A percentile compares a stretch with the other conserved stretches of the same genome.
These are phyloP conservation scores for Pectinophora gossypiella DNA, from an alignment of 1,140 invertebrate species.

Conservation along the genomic window DNA sequence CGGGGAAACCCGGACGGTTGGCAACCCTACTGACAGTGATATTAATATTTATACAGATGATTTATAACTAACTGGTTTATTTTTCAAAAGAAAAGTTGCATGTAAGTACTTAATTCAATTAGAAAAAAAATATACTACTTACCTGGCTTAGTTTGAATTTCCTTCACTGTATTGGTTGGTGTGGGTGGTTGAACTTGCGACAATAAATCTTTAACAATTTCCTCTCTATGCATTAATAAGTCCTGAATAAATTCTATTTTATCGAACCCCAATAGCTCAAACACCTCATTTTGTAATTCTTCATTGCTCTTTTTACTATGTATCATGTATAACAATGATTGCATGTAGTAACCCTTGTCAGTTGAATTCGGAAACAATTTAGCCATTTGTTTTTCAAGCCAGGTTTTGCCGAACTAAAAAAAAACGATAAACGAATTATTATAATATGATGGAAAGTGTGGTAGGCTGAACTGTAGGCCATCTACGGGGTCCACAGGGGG, in stretches of 20 bases:
- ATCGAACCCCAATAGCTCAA: slow-evolving; percentile 92
- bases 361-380: slow-evolving; percentile 67
- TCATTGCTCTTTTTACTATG: slow-evolving; percentile 81
- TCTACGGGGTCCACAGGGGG: too few species aligned
- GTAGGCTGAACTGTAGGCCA: too few species aligned
- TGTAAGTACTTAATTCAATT: too few species aligned
- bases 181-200: not conserved
- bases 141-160: too few species aligned
- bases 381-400: slow-evolving; percentile 77
- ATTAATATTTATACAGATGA: too few species aligned
- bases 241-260: slow-evolving; percentile 90
- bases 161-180: too few species aligned
- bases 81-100: too few species aligned
- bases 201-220: slow-evolving; percentile 72
- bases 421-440: slow-evolving; percentile 8
- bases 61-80: too few species aligned
- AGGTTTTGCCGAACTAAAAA: slow-evolving; percentile 76
- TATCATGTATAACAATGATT: slow-evolving; percentile 77
- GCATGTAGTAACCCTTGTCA: slow-evolving; percentile 76
- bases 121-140: too few species aligned
- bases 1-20: too few species aligned
- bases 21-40: too few species aligned
- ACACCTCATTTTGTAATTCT: slow-evolving; percentile 90
- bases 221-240: slow-evolving; percentile 83
- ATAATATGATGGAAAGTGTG: not conserved